A percentile compares a stretch with the other conserved stretches of the same genome.
phyloP scores from a whole-genome alignment of 2,113 vertebrate genomes.

The Vulpes lagopus region DNA sequence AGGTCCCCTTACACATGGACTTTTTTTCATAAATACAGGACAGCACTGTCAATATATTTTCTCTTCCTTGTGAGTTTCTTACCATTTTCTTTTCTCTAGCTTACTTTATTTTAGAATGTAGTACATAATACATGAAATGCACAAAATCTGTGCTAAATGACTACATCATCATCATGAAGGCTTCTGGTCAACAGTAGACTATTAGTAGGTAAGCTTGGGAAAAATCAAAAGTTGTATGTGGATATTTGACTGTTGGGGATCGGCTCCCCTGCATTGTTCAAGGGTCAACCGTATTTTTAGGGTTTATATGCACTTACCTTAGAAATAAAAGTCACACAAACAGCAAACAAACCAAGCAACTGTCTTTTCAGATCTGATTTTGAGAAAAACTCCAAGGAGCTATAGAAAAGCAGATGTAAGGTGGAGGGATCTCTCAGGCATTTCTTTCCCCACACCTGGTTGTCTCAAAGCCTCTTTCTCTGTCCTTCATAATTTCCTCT shows the following conservation, averaged over 20 bases:
- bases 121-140: background rate
- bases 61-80: background rate
- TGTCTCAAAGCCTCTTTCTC: background rate
- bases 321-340: background rate
- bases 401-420: background rate
- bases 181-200: background rate
- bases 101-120: background rate
- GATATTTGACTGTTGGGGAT: background rate
- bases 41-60: background rate
- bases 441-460: too few relatives aligned
- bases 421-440: accelerated
- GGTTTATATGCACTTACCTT: background rate
- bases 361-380: background rate
- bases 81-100: background rate
- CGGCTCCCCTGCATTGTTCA: background rate
- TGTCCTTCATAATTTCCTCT: background rate
- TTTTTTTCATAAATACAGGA: background rate
- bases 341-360: background rate
- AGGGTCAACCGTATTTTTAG: background rate
- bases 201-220: background rate
- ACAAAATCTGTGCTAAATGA: background rate
- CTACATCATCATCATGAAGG: background rate
- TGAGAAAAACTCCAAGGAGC: background rate
- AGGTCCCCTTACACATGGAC: background rate
- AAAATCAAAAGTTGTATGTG: background rate